phyloP scores from a whole-genome alignment of 2,113 vertebrate genomes.

The Actenoides hombroni region DNA sequence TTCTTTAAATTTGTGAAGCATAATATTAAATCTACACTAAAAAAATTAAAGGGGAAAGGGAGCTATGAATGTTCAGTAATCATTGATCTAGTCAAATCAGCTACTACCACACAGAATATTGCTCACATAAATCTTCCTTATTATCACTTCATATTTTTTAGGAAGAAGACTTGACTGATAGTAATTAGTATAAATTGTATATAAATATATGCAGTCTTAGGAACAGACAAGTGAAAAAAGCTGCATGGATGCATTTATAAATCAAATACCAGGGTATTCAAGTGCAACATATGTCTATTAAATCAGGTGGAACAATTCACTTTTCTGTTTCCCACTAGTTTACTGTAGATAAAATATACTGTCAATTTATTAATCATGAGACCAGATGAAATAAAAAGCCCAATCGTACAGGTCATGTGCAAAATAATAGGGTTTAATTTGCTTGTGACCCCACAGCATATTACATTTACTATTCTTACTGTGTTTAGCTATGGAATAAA shows the following conservation, averaged over 20 bases:
- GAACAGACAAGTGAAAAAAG: neutral
- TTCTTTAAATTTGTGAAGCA: neutral
- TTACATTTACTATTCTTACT: neutral
- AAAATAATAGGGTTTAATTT: neutral
- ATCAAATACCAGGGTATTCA: neutral
- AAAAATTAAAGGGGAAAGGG: neutral
- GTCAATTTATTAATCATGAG: neutral
- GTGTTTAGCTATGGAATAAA: neutral
- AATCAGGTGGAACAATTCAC: neutral
- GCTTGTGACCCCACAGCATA: rapidly evolving
- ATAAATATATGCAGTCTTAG: neutral
- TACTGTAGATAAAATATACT: neutral
- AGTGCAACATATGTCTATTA: neutral
- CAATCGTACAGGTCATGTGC: rapidly evolving
- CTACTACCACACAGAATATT: neutral
- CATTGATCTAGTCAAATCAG: neutral
- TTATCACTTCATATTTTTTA: neutral
- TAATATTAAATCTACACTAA: neutral
- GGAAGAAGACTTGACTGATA: neutral
- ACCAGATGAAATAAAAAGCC: neutral
- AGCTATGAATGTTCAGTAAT: neutral
- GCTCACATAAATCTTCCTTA: neutral
- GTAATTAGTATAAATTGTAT: neutral
- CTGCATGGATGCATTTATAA: neutral
- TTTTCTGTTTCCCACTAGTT: neutral